Base-by-base conservation (phyloP, 2,113 vertebrate genomes). In the Thalassoma bifasciatum region DNA sequence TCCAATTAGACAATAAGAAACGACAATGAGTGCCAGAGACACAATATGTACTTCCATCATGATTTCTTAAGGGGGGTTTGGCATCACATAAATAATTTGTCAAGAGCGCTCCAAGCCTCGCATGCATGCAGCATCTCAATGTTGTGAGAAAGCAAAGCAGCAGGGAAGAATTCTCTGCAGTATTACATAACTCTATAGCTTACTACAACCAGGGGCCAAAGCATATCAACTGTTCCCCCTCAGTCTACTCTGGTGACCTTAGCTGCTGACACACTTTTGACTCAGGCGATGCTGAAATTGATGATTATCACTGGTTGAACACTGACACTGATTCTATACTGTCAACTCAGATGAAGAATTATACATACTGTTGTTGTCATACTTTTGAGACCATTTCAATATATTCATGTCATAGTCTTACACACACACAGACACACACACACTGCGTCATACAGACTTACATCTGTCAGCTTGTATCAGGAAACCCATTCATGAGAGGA, bases 121-220 rank as follows among this genome's bases (percentile, higher is more conserved):
- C 46, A 66, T 60, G 82, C 82, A 57, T 38, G 71, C 71, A 85
- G 87, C 83, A 83, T 83, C 74, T 79, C 70, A 82, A 84, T 78
- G 70, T 74, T 87, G 79, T 62, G 66, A 82, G 80, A 86, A 87
- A 85, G 70, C 70, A 85, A 75, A 80, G 75, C 75, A 76, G 68
- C 10, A 22, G 52, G 40, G 21, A 23, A 23, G 77, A 73, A 78
- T 70, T 63, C 77, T 91, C 93, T 91, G 92, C 92, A 93, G 90
- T 92, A 83, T 94, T 93, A 86, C 91, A 92, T 94, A 93, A 93
- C 77, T 83, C 66, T 75, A 81, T 78, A 69, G 54, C 62, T 77
- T 87, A 87, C 64, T 80, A 88, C 78, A 37, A 77, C 74, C 76
- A 82, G 54, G 50, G 71, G 81, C 57, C 74, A 81, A 74, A 69